Evolutionary conservation across 2,113 vertebrate species (phyloP).

Genomic region (Melanotaenia duboulayi): DNA sequence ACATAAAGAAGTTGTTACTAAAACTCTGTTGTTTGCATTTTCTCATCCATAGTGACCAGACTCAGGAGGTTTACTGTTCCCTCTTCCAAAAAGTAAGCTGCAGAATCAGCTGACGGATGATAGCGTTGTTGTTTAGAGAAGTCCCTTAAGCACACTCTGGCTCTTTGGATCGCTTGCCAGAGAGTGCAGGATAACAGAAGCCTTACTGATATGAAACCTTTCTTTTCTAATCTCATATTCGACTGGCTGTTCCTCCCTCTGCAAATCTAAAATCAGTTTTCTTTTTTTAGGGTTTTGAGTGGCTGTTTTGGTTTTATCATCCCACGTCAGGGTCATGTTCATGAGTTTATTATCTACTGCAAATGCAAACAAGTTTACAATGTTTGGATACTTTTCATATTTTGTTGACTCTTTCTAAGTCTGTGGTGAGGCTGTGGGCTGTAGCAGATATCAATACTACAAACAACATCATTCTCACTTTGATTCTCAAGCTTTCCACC

Average conservation of each 20-base stretch:
- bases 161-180: too few species aligned
- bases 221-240: background rate
- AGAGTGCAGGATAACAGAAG: background rate
- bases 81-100: too few species aligned
- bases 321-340: slow-evolving; percentile 24
- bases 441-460: slow-evolving; percentile 38
- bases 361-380: slow-evolving; percentile 25
- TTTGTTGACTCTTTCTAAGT: slow-evolving; percentile 53
- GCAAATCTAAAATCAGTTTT: slow-evolving; percentile 6
- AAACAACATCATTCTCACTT: slow-evolving; percentile 18
- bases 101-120: too few species aligned
- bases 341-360: background rate
- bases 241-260: background rate
- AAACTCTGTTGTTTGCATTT: too few species aligned
- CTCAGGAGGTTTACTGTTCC: too few species aligned
- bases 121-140: too few species aligned
- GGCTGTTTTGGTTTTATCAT: slow-evolving; percentile 41
- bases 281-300: slow-evolving; percentile 15
- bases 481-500: slow-evolving; percentile 12
- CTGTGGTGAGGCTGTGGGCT: slow-evolving; percentile 57
- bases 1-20: too few species aligned
- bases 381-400: slow-evolving; percentile 61
- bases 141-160: too few species aligned
- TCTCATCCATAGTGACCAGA: too few species aligned
- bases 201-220: background rate